phyloP scores from a whole-genome alignment of 2,888 invertebrate genomes.

The Oeneis ivallda region DNA sequence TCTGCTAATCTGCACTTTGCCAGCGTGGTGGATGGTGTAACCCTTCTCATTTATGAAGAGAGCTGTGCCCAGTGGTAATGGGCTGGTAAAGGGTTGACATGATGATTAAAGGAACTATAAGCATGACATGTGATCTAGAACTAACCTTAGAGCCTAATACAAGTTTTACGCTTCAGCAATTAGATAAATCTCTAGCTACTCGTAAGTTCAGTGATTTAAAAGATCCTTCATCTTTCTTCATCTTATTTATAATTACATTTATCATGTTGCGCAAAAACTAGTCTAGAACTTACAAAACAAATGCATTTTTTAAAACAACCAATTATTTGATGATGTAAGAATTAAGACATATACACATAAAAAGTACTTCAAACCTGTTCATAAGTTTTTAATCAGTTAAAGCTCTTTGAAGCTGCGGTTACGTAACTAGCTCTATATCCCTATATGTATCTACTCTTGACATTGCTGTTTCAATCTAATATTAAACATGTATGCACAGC shows the following conservation, averaged over 20 bases:
- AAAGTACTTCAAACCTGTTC: constrained; percentile 20
- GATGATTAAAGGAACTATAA: neutral
- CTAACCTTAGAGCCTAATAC: neutral
- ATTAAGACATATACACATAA: neutral
- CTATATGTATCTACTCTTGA: constrained; percentile 38
- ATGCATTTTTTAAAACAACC: constrained; percentile 15
- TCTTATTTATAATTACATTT: neutral
- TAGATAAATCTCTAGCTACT: neutral
- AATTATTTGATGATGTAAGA: constrained; percentile 13
- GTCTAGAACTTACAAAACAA: constrained; percentile 8
- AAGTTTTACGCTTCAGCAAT: neutral
- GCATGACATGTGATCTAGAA: neutral
- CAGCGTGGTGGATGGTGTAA: no score
- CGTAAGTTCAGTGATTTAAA: no score
- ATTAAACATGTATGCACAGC: constrained; percentile 30
- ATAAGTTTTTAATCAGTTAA: constrained; percentile 13
- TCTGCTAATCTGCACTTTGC: no score
- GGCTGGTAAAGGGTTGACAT: no score
- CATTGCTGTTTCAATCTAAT: constrained; percentile 41
- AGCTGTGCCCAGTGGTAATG: no score
- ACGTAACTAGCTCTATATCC: constrained; percentile 24
- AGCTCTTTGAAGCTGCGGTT: constrained; percentile 16
- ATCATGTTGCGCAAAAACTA: constrained; percentile 16
- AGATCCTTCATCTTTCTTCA: neutral
- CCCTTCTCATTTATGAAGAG: no score